A percentile compares a stretch with the other conserved stretches of the same genome.
Conservation (phyloP, 2,797 vertebrate genomes). For the Hippoglossus hippoglossus region DNA sequence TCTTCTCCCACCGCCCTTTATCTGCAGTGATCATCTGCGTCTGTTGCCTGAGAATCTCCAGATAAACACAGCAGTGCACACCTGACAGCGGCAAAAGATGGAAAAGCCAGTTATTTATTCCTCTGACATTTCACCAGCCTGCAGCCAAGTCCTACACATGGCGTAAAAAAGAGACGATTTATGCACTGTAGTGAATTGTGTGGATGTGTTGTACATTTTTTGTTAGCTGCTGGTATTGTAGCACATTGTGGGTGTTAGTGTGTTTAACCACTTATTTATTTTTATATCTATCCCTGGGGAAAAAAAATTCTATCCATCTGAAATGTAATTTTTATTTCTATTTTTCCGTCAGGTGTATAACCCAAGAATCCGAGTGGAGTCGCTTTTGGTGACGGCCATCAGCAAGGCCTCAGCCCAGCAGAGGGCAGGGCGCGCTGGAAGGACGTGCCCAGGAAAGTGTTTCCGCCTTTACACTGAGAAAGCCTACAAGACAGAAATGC, state of each 20-base stretch:
- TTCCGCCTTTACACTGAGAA: slow-evolving; percentile 98
- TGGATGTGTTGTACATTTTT: slow-evolving; percentile 18
- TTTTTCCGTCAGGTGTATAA: slow-evolving; percentile 90
- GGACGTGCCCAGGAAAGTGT: slow-evolving; percentile 95
- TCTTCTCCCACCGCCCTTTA: slow-evolving; percentile 67
- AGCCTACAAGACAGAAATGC: slow-evolving; percentile 99
- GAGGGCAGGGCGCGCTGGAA: slow-evolving; percentile 94
- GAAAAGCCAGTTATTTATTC: slow-evolving; percentile 84
- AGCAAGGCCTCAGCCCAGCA: slow-evolving; percentile 98
- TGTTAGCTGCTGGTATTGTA: background rate
- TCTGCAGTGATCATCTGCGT: slow-evolving; percentile 79
- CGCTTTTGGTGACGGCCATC: slow-evolving; percentile 96
- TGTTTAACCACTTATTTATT: background rate
- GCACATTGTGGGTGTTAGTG: slow-evolving; percentile 10
- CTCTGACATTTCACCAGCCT: slow-evolving; percentile 83
- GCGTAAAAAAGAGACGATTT: slow-evolving; percentile 71
- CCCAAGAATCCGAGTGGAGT: slow-evolving; percentile 96
- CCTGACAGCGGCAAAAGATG: slow-evolving; percentile 80
- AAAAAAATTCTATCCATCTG: background rate
- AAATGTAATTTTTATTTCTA: background rate
- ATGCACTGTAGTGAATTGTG: slow-evolving; percentile 45
- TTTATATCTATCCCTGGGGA: background rate
- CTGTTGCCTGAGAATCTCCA: slow-evolving; percentile 81
- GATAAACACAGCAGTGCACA: slow-evolving; percentile 79
- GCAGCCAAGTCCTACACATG: slow-evolving; percentile 75